Evolutionary conservation across 2,113 vertebrate species (phyloP), one percentile per base, ranked within the genome.

Genomic region (Limanda limanda): DNA sequence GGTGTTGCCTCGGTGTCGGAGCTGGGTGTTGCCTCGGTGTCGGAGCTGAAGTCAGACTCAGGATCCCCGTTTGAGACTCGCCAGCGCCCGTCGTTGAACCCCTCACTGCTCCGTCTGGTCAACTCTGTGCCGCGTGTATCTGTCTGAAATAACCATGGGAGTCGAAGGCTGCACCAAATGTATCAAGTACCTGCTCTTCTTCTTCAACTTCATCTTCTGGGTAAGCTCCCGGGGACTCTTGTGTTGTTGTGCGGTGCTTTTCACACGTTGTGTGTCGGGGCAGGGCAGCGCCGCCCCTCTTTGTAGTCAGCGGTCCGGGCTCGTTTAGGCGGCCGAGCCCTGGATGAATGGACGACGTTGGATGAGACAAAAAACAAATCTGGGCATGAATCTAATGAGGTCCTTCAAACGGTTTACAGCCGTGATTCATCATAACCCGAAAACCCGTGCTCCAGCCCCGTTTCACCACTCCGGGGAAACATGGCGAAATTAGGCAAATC

Each of bases 171-270:
- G 97, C 89, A 97, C 96, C 84, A 98, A 97, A 95, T 97, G 95
- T 74, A 98, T 99, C 92, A 99, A 98, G 88, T 98, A 98, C 77
- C 76, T 97, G 89, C 97, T 99, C 2, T 99, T 99, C 90, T 95
- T 96, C 92, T 96, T 97, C 86, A 98, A 99, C 92, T 99, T 99
- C 93, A 94, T 99, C 89, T 99, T 99, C 93, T 98, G 97, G 97
- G 97, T 99, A 81, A 97, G 82, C n/a, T 58, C 10, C 47, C 31
- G 27, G 23, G 23, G n/a, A 9, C 3, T 47, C 24, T 15, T 62
- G 17, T 20, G 21, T 54, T 52, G 20, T 8, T 3, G 18, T 12
- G 15, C 15, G 40, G 40, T n/a, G 55, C 1, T 54, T 21, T 51
- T 17, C 20, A 21, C 61, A 24, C 47, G 47, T 2, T 51, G 40